Evolutionary conservation across 2,888 invertebrate species (phyloP).

Genomic region (Synergus itoensis): DNA sequence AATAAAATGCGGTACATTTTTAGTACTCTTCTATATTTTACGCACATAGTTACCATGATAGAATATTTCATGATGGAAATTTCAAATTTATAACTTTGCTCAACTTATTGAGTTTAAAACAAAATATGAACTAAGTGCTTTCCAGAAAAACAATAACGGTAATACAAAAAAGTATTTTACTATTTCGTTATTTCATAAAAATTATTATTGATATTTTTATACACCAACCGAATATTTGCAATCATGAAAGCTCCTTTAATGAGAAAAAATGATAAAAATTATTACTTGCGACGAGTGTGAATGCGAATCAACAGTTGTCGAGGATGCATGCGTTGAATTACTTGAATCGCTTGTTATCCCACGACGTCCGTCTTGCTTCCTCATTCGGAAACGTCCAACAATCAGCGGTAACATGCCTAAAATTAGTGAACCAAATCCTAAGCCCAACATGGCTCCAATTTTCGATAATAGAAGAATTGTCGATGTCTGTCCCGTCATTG

Average conservation of each 20-base stretch:
- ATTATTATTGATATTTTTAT: too few species aligned
- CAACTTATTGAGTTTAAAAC: too few species aligned
- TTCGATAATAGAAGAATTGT: conserved; percentile 79
- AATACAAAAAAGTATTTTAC: too few species aligned
- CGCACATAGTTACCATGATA: too few species aligned
- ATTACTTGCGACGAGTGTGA: conserved; percentile 61
- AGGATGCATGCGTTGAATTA: conserved; percentile 66
- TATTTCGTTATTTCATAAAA: too few species aligned
- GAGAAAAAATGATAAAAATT: conserved; percentile 13
- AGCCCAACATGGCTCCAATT: conserved; percentile 81
- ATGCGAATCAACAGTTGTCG: conserved; percentile 59
- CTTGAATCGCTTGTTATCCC: conserved; percentile 69
- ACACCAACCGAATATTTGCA: background rate
- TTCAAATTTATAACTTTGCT: too few species aligned
- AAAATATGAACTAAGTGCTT: too few species aligned
- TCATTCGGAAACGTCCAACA: conserved; percentile 72
- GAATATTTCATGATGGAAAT: too few species aligned
- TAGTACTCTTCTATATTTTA: background rate
- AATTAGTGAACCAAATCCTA: conserved; percentile 81
- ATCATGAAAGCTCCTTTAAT: conserved; percentile 10
- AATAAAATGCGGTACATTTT: conserved; percentile 33
- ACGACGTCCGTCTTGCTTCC: conserved; percentile 59
- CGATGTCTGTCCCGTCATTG: conserved; percentile 44
- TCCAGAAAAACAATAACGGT: too few species aligned
- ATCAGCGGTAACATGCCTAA: conserved; percentile 81